These are phyloP conservation scores for Acronicta aceris DNA, from an alignment of 2,888 invertebrate species.

Conservation along the genomic window DNA sequence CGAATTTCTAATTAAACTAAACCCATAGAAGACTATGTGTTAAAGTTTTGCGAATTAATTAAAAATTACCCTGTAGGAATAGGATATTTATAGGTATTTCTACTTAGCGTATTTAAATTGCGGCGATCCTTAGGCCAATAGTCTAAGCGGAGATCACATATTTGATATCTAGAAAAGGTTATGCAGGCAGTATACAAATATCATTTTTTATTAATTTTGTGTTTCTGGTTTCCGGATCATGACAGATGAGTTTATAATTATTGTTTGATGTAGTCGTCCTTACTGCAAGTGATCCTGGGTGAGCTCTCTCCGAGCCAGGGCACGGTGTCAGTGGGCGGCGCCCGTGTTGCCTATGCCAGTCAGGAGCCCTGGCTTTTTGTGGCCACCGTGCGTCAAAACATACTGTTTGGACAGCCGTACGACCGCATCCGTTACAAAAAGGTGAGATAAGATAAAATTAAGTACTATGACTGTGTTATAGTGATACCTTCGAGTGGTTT, in stretches of 20 bases:
- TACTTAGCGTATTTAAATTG: too few relatives aligned
- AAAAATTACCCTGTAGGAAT: too few relatives aligned
- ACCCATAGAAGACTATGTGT: too few relatives aligned
- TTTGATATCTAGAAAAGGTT: too few relatives aligned
- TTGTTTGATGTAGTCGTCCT: slow-evolving; percentile 85
- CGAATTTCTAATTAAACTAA: too few relatives aligned
- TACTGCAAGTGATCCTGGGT: slow-evolving; percentile 92
- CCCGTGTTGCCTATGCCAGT: slow-evolving; percentile 91
- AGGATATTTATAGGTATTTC: too few relatives aligned
- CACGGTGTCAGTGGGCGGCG: slow-evolving; percentile 89
- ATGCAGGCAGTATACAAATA: too few relatives aligned
- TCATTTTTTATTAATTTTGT: too few relatives aligned
- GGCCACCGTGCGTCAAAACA: slow-evolving; percentile 93
- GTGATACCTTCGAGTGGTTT: background rate
- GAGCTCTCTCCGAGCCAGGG: slow-evolving; percentile 92
- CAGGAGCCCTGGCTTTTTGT: slow-evolving; percentile 95
- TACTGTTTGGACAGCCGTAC: slow-evolving; percentile 92
- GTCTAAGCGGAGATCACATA: too few relatives aligned
- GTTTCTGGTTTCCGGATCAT: too few relatives aligned
- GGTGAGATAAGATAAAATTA: slow-evolving; percentile 63
- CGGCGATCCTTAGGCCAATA: too few relatives aligned
- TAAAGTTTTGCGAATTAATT: too few relatives aligned
- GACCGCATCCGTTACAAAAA: slow-evolving; percentile 86
- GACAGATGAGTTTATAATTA: background rate
- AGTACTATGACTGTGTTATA: background rate